These are phyloP conservation scores for Hedya salicella DNA, from an alignment of 2,888 invertebrate genomes.

Conservation along the genomic window DNA sequence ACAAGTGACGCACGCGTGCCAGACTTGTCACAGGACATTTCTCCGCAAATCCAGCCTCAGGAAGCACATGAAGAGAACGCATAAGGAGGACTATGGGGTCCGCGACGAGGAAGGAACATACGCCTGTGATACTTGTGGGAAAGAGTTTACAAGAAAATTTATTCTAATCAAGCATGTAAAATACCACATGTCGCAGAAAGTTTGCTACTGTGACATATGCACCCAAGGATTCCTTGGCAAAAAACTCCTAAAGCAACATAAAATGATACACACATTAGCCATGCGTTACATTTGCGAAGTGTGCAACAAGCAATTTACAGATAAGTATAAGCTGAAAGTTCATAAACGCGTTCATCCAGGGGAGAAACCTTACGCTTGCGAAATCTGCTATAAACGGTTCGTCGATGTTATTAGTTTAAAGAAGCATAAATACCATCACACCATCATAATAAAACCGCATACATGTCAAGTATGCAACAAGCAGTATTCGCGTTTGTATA, in stretches of 20 bases:
- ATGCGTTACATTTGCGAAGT: slow-evolving; percentile 13
- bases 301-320: slow-evolving; percentile 2
- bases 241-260: background rate
- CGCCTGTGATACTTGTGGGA: background rate
- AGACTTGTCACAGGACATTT: background rate
- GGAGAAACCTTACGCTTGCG: background rate
- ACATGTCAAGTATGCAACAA: background rate
- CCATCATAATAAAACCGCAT: background rate
- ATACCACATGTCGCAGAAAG: background rate
- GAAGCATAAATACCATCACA: background rate
- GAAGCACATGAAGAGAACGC: background rate
- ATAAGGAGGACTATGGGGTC: too few species aligned
- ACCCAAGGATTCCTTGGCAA: background rate
- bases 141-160: background rate
- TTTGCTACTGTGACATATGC: background rate
- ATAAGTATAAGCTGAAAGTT: background rate
- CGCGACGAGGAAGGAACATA: background rate
- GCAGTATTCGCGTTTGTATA: background rate
- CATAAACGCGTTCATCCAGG: background rate
- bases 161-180: background rate
- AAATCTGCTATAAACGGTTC: background rate
- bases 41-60: background rate
- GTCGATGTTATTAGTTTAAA: background rate
- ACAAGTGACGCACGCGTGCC: background rate
- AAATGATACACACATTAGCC: background rate